These are phyloP conservation scores for Conistra vaccinii DNA, from an alignment of 2,888 invertebrate species.

Conservation along the genomic window DNA sequence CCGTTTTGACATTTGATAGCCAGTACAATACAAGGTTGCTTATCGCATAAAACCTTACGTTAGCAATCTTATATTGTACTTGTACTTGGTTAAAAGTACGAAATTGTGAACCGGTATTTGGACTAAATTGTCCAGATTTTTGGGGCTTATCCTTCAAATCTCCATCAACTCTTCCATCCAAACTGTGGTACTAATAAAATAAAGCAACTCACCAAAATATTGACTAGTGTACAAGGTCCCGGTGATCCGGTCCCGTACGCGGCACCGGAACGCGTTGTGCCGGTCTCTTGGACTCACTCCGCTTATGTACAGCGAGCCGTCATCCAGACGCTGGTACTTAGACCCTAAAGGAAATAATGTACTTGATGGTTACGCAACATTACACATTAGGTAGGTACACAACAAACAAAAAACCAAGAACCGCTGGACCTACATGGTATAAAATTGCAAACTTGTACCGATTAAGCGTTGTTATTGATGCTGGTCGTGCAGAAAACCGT, in stretches of 20 bases:
- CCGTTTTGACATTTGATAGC: too few species aligned
- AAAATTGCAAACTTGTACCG: neutral
- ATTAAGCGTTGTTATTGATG: neutral
- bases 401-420: neutral
- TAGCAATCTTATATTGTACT: too few species aligned
- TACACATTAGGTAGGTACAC: neutral
- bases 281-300: constrained; percentile 95
- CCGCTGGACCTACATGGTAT: neutral
- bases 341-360: constrained; percentile 73
- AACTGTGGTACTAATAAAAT: neutral
- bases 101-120: neutral
- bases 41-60: too few species aligned
- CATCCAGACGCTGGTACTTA: constrained; percentile 94
- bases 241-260: constrained; percentile 95
- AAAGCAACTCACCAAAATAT: constrained; percentile 91
- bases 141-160: neutral
- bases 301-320: constrained; percentile 96
- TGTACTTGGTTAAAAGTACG: too few species aligned
- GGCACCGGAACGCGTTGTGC: constrained; percentile 95
- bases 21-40: too few species aligned
- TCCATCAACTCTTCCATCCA: neutral
- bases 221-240: constrained; percentile 93
- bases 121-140: neutral
- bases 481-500: neutral
- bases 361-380: neutral